Conservation (phyloP, 2,888 invertebrate species). For the Phorcus lineatus region DNA sequence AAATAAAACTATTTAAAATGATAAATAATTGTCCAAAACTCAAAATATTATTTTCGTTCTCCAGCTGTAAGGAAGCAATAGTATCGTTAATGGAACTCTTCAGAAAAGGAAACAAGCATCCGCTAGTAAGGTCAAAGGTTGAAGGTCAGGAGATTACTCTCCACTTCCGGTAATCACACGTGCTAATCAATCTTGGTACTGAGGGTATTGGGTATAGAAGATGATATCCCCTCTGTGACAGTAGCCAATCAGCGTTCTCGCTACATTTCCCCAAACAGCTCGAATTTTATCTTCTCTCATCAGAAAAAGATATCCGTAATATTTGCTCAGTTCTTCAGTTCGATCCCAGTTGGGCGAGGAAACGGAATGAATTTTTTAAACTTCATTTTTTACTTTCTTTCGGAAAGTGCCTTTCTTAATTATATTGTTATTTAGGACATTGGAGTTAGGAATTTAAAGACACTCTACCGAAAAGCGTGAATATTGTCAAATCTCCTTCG, state of each 20-base stretch:
- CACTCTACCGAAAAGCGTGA: background rate
- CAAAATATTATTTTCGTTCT: too few species aligned
- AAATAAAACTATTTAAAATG: too few species aligned
- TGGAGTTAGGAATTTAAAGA: conserved; percentile 1
- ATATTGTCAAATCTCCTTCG: too few species aligned
- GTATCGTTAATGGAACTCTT: background rate
- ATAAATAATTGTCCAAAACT: too few species aligned
- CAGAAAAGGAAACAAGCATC: background rate
- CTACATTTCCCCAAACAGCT: conserved; percentile 5
- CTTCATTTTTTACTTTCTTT: background rate
- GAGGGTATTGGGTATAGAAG: conserved; percentile 7
- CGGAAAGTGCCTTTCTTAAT: background rate
- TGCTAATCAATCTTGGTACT: background rate
- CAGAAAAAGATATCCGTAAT: conserved; percentile 23
- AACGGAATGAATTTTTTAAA: conserved; percentile 4
- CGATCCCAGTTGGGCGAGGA: conserved; percentile 1
- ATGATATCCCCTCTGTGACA: conserved; percentile 1
- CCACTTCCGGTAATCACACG: conserved; percentile 14
- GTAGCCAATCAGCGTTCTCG: background rate
- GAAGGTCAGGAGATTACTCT: background rate
- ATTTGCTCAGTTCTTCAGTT: conserved; percentile 1
- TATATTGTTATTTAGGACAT: background rate
- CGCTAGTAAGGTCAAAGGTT: background rate
- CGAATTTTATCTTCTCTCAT: background rate
- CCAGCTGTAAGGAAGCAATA: background rate